phyloP scores from a whole-genome alignment of 2,113 vertebrate species.

The Carassius auratus region DNA sequence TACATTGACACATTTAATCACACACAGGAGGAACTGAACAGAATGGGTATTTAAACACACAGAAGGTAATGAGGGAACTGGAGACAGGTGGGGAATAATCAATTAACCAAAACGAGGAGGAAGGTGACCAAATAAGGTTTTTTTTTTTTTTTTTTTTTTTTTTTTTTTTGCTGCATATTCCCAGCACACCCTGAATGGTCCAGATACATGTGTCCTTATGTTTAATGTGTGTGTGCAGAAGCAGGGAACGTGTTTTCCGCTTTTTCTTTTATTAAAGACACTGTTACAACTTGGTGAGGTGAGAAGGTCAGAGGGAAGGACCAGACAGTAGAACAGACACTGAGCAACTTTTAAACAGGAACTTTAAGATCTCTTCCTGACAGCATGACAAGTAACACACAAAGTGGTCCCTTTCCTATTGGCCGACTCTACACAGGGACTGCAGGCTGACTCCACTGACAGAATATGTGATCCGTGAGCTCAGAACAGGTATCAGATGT shows the following conservation, averaged over 20 bases:
- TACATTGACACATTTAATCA: no score
- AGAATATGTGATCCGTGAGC: slow-evolving; percentile 42
- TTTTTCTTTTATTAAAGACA: background rate
- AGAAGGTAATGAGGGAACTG: no score
- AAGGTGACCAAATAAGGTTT: no score
- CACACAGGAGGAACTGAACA: no score
- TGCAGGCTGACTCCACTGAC: slow-evolving; percentile 24
- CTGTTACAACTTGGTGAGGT: background rate
- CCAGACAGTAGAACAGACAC: slow-evolving; percentile 16
- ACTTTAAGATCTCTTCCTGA: slow-evolving; percentile 25
- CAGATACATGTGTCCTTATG: background rate
- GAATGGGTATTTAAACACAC: no score
- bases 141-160: no score
- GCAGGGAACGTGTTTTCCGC: no score
- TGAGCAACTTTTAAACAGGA: slow-evolving; percentile 7
- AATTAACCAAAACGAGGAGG: no score
- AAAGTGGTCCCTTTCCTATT: slow-evolving; percentile 35
- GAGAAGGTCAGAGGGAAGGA: background rate
- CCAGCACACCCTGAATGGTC: no score
- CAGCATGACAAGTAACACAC: slow-evolving; percentile 31
- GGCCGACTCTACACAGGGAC: slow-evolving; percentile 23
- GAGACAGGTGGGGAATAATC: no score
- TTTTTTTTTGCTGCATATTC: no score
- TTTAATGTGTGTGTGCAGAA: background rate
- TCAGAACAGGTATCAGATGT: slow-evolving; percentile 36